Base-by-base conservation (phyloP, 2,113 vertebrate genomes). In the Malaclemys terrapin region DNA sequence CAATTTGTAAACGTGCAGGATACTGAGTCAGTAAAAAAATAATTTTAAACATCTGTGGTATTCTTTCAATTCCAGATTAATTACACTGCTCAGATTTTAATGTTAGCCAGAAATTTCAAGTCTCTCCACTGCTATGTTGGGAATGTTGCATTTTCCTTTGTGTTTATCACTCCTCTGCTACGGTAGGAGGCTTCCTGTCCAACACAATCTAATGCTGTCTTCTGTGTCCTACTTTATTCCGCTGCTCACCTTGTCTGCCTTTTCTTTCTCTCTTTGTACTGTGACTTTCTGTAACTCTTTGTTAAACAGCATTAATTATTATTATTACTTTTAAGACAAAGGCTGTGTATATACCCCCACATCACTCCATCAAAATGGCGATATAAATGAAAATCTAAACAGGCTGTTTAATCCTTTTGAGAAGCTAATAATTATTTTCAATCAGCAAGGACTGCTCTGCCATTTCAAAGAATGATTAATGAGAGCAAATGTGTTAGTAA, bases 21-120 rank as follows among this genome's bases (percentile, higher is more conserved):
- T 97, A 98, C 98, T 97, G 97, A 98, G 95, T 98, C 96, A 97
- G 95, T 97, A 98, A 88, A 97, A 97, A 98, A 98, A 97, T 98
- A 98, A 98, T 98, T 98, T 98, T 98, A 98, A 98, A 98, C 98
- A 98, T 98, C 98, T 98, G 98, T 98, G 97, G 97, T 97, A 98
- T 98, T 98, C 98, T 98, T 98, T 98, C 97, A 91, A 96, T 98
- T 98, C 96, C 96, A 98, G 96, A 98, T 98, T 98, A 98, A 98
- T 98, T 98, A 97, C 93, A 98, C 93, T 97, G 93, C 96, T 97
- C 94, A 90, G 91, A 98, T 98, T 95, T 93, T 96, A 96, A 97
- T 0, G 31, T 93, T 97, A 97, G 97, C 97, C 98, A 98, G 97
- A 98, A 98, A 98, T 96, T 97, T 97, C 97, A 97, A 96, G 97